Percentiles rank a stretch among this genome's conserved stretches.
phyloP scores from a whole-genome alignment of 2,888 invertebrate genomes.

The Trimorus sp. region DNA sequence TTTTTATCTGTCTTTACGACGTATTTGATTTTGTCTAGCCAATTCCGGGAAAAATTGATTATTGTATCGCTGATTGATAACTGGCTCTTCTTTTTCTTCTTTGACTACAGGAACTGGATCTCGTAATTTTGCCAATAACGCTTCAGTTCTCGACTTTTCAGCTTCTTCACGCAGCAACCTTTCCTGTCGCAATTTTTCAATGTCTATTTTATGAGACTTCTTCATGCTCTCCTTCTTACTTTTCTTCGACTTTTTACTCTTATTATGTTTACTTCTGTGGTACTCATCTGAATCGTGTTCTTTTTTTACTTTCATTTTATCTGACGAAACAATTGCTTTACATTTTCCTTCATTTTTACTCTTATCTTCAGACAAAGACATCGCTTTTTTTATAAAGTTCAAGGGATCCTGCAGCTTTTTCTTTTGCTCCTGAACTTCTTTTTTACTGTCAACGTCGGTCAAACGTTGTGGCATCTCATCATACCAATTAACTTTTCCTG shows the following conservation, averaged over 20 bases:
- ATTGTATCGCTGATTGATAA: slow-evolving; percentile 91
- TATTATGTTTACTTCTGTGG: slow-evolving; percentile 66
- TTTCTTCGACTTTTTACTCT: slow-evolving; percentile 70
- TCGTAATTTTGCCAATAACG: slow-evolving; percentile 87
- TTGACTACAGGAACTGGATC: slow-evolving; percentile 79
- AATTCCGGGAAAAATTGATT: slow-evolving; percentile 97
- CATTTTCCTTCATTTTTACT: slow-evolving; percentile 17
- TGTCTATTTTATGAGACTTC: slow-evolving; percentile 74
- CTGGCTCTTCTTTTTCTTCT: slow-evolving; percentile 74
- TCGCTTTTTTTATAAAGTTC: slow-evolving; percentile 85
- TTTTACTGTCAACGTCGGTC: slow-evolving; percentile 82
- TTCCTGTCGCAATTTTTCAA: slow-evolving; percentile 89
- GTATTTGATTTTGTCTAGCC: slow-evolving; percentile 88
- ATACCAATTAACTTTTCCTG: slow-evolving; percentile 95
- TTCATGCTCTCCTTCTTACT: slow-evolving; percentile 73
- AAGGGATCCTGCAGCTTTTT: slow-evolving; percentile 90
- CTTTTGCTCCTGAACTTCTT: slow-evolving; percentile 86
- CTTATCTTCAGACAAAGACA: slow-evolving; percentile 66
- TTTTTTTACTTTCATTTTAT: neutral
- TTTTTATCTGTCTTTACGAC: slow-evolving; percentile 1
- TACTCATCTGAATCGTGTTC: neutral
- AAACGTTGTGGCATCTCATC: slow-evolving; percentile 86
- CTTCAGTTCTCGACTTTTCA: slow-evolving; percentile 88
- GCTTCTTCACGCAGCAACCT: slow-evolving; percentile 90
- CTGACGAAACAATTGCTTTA: neutral